phyloP scores from a whole-genome alignment of 2,113 vertebrate species.

The Centropus bengalensis region DNA sequence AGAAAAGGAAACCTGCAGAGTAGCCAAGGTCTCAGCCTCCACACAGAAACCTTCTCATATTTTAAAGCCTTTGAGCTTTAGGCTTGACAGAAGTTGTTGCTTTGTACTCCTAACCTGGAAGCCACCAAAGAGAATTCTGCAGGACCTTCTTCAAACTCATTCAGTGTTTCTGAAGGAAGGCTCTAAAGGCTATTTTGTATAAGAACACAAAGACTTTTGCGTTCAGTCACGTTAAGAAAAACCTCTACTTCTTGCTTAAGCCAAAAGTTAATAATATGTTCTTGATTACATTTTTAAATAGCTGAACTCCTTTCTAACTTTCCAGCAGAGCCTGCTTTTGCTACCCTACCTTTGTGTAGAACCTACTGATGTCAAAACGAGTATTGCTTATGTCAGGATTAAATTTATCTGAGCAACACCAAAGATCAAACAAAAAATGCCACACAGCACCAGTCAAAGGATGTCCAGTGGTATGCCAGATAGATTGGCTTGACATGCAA shows the following conservation, averaged over 20 bases:
- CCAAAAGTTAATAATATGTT: constrained; percentile 5
- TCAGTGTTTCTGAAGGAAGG: neutral
- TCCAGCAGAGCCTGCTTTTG: neutral
- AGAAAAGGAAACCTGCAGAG: neutral
- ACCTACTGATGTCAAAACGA: constrained; percentile 30
- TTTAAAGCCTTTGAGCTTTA: neutral
- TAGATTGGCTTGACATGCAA: constrained; percentile 51
- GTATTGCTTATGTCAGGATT: constrained; percentile 10
- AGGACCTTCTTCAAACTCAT: neutral
- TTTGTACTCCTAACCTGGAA: neutral
- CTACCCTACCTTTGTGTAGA: neutral
- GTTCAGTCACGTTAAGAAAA: neutral
- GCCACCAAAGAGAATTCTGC: neutral
- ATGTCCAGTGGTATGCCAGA: constrained; percentile 28
- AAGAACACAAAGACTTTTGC: neutral
- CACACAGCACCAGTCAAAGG: constrained; percentile 59
- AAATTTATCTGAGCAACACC: constrained; percentile 40
- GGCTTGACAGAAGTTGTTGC: neutral
- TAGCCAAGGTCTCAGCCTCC: neutral
- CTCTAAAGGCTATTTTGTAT: neutral
- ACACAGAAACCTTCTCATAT: neutral
- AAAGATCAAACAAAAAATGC: constrained; percentile 57
- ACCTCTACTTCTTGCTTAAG: neutral
- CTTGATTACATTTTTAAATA: constrained; percentile 2
- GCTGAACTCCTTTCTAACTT: neutral